Evolutionary conservation across 2,113 vertebrate species (phyloP), one percentile per base, ranked within the genome.

Genomic region (Embiotoca jacksoni): DNA sequence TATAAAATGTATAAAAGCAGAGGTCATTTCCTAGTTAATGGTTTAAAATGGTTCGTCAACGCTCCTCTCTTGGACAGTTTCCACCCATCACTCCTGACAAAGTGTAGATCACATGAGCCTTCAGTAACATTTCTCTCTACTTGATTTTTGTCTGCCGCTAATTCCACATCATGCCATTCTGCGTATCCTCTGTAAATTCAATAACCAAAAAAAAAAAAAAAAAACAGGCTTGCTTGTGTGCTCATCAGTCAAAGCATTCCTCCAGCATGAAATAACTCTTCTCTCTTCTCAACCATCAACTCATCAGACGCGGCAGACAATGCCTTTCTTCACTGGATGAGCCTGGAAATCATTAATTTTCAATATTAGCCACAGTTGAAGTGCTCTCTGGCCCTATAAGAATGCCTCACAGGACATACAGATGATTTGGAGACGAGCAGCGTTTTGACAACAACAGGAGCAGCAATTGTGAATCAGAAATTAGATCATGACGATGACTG

Each of bases 281-380:
- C 60, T 69, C 61, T 75, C 74, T 67, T 49, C 66, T 70, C 59
- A 76, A 49, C 69, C 82, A 74, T 63, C 67, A 50, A 30, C 54
- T 75, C 65, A 68, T 80, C 56, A 78, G 58, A 76, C 46, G 47
- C 2, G 0, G 32, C 63, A 73, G 79, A 85, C 84, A 80, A 68
- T 72, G 72, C 52, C 72, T 58, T 62, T 76, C 66, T 79, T 87
- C 50, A 52, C 64, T 23, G 15, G 14, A 68, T 44, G 14, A 1
- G 49, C 23, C 71, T 60, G 83, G 86, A 82, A 90, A 89, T 89
- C 80, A 68, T 78, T 80, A 13, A 70, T 80, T 68, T 76, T 72
- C 57, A 39, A 6, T 56, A 63, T 80, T 59, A 75, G 72, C 49
- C 67, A 75, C 82, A 75, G 57, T 41, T 71, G 52, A 59, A 72